Base-by-base conservation (phyloP, 2,797 vertebrate genomes). In the Syndactyla subalaris region DNA sequence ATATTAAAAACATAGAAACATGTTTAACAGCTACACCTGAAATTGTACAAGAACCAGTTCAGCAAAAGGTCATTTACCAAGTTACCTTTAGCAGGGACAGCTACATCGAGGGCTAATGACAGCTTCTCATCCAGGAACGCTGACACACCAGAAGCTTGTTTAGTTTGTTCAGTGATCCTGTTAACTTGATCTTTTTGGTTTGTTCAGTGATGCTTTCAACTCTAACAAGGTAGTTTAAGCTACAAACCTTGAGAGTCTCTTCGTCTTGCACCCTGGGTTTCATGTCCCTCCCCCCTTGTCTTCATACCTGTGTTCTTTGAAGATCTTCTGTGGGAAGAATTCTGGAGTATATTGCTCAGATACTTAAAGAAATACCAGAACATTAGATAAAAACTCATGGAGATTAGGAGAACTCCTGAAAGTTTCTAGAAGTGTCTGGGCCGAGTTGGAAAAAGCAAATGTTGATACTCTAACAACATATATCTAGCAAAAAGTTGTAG, bases 1-100 rank as follows among this genome's bases (percentile, higher is more conserved):
- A 52, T 38, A 38, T 12, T 12, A 75, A 62, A 88, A 84, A 23
- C 79, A 93, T 4, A 92, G 74, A 74, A 90, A 27, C 36, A 94
- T 59, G 51, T 89, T 94, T 70, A 95, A 90, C 26, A 52, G 59
- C 41, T 89, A 59, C 29, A 79, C 51, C 59, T 87, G 71, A 93
- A 94, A 94, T 3, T 23, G 20, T 80, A 88, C 29, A 34, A 75
- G 65, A 72, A 70, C 17, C 45, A 88, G 59, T 41, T 49, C 4
- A 12, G 82, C 51, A 76, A 75, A 92, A 87, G 55, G 79, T 86
- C 63, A 82, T 49, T 91, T 84, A 34, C 51, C 62, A 81, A 89
- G 82, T 55, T 72, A 84, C 66, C 70, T 86, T 77, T 55, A 86
- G 58, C 51, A 78, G 7, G 4, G 19, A 75, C 73, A 88, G 48